phyloP scores from a whole-genome alignment of 2,113 vertebrate genomes.

The Ceuthmochares aereus region DNA sequence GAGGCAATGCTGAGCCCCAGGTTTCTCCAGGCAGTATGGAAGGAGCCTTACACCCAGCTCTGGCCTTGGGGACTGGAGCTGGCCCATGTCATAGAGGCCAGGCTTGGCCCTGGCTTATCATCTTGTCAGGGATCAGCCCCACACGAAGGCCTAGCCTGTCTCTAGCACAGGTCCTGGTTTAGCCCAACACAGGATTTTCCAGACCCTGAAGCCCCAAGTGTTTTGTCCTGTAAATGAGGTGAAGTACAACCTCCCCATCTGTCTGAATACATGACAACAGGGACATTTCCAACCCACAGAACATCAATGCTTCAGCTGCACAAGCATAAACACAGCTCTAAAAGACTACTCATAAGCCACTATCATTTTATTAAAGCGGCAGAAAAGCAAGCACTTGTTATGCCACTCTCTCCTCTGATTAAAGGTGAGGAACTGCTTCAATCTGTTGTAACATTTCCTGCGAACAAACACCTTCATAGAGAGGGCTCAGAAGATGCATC shows the following conservation, averaged over 20 bases:
- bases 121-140: neutral
- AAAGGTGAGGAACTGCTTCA: conserved; percentile 40
- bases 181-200: neutral
- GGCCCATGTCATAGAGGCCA: neutral
- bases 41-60: neutral
- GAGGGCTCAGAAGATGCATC: neutral
- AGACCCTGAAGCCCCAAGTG: neutral
- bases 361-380: conserved; percentile 28
- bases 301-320: neutral
- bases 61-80: neutral
- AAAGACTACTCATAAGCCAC: conserved; percentile 8
- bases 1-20: neutral
- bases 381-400: conserved; percentile 34
- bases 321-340: neutral
- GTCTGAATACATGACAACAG: neutral
- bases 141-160: neutral
- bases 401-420: conserved; percentile 31
- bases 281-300: neutral
- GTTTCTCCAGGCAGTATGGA: neutral
- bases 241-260: neutral
- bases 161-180: neutral
- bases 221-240: neutral
- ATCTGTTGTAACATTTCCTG: conserved; percentile 50
- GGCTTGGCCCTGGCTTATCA: neutral
- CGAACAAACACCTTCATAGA: conserved; percentile 34